Conservation (phyloP, 2,797 vertebrate species). For the Melanotaenia nigrans region DNA sequence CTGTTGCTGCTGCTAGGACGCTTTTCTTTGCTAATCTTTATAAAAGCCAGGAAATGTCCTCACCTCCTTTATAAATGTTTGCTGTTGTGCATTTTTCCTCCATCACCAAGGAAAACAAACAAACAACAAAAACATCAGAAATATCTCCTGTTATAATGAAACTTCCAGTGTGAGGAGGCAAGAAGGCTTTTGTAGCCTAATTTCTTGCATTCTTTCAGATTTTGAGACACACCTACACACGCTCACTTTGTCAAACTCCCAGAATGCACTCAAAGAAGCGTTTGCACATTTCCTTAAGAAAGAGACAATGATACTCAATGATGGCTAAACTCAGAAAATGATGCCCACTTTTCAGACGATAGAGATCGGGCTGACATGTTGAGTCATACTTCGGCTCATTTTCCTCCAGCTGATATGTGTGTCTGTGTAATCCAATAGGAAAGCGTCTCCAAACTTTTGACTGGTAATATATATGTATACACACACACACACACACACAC, state of each 20-base stretch:
- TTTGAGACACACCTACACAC: not conserved
- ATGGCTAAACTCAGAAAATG: constrained; percentile 16
- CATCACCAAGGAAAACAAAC: not conserved
- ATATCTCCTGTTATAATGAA: not conserved
- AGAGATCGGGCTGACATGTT: constrained; percentile 58
- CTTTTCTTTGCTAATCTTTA: not conserved
- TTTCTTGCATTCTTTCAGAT: no score
- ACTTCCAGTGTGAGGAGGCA: not conserved
- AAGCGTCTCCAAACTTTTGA: no score
- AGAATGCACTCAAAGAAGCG: constrained; percentile 3
- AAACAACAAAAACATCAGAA: not conserved
- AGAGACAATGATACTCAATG: not conserved
- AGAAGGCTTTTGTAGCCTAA: not conserved
- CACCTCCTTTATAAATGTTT: not conserved
- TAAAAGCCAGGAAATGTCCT: constrained; percentile 1
- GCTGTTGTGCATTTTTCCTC: not conserved
- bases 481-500: no score
- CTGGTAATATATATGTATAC: no score
- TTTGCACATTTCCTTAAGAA: not conserved
- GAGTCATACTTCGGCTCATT: constrained; percentile 48
- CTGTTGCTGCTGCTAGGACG: constrained; percentile 2
- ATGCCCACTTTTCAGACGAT: constrained; percentile 29
- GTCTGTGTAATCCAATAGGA: no score
- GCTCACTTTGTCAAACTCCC: not conserved
- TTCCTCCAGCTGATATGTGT: constrained; percentile 2